Conservation (phyloP, 2,888 invertebrate genomes). For the Metopia argyrocephala region DNA sequence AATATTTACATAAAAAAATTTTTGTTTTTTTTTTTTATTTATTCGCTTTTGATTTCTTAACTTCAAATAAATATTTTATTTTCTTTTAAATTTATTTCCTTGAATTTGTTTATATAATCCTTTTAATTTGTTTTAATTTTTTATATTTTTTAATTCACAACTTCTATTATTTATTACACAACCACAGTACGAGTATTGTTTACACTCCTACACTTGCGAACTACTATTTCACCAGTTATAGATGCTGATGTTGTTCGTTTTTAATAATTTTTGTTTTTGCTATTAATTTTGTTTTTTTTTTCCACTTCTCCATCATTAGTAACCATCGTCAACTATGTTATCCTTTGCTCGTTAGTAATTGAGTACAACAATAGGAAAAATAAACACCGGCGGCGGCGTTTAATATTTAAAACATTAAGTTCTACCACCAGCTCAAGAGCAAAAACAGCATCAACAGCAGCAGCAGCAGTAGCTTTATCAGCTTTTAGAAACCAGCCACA, state of each 20-base stretch:
- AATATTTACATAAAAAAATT: no score
- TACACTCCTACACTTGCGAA: conserved; percentile 12
- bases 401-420: conserved; percentile 52
- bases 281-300: conserved; percentile 18
- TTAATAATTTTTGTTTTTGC: conserved; percentile 36
- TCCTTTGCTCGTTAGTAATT: conserved; percentile 32
- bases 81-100: no score
- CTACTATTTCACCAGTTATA: background rate
- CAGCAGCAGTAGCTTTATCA: conserved; percentile 23
- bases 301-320: background rate
- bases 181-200: conserved; percentile 39
- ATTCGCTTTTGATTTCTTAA: no score
- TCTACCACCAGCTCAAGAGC: conserved; percentile 39
- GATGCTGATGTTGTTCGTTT: conserved; percentile 18
- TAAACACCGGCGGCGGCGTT: conserved; percentile 61
- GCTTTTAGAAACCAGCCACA: conserved; percentile 17
- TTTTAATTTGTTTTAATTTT: background rate
- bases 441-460: conserved; percentile 2
- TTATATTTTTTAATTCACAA: background rate
- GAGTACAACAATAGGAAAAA: conserved; percentile 48
- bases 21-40: no score
- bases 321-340: conserved; percentile 14
- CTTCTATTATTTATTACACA: background rate
- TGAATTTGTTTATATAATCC: background rate
- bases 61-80: no score